A percentile compares a stretch with the other conserved stretches of the same genome.
phyloP scores from a whole-genome alignment of 2,113 vertebrate genomes.

The Engystomops pustulosus region DNA sequence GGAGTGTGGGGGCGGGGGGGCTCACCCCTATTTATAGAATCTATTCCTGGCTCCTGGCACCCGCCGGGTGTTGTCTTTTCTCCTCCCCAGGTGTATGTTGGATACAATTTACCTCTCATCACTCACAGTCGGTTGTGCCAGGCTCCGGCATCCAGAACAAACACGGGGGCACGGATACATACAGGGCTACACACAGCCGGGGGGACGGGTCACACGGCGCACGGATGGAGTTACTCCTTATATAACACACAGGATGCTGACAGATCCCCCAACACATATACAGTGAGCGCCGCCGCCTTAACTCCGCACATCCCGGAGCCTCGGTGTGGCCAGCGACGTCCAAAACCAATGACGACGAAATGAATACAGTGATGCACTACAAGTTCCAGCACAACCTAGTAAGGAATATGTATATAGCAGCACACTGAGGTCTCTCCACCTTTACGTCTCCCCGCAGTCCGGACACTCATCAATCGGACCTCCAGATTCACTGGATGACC shows the following conservation, averaged over 20 bases:
- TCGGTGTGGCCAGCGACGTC: no score
- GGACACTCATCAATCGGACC: no score
- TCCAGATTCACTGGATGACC: no score
- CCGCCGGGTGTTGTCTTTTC: slow-evolving; percentile 51
- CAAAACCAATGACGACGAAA: no score
- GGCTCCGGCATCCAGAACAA: slow-evolving; percentile 51
- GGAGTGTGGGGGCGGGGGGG: slow-evolving; percentile 13
- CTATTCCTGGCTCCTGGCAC: slow-evolving; percentile 58
- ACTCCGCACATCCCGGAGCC: background rate
- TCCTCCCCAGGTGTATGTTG: slow-evolving; percentile 54
- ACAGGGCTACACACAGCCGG: no score
- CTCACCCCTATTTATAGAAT: slow-evolving; percentile 58
- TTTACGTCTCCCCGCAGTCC: no score
- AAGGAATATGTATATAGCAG: no score
- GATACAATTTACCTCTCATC: slow-evolving; percentile 58
- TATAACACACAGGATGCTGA: slow-evolving; percentile 24
- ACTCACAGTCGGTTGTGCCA: slow-evolving; percentile 53
- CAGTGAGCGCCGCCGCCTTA: background rate
- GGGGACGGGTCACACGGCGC: slow-evolving; percentile 10
- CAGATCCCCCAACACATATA: background rate
- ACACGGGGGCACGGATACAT: slow-evolving; percentile 22
- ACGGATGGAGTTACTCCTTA: slow-evolving; percentile 34
- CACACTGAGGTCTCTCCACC: no score
- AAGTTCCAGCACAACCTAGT: no score
- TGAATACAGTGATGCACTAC: no score